phyloP scores from a whole-genome alignment of 64 coral and sea anemone genomes.

The Dendronephthya gigantea region DNA sequence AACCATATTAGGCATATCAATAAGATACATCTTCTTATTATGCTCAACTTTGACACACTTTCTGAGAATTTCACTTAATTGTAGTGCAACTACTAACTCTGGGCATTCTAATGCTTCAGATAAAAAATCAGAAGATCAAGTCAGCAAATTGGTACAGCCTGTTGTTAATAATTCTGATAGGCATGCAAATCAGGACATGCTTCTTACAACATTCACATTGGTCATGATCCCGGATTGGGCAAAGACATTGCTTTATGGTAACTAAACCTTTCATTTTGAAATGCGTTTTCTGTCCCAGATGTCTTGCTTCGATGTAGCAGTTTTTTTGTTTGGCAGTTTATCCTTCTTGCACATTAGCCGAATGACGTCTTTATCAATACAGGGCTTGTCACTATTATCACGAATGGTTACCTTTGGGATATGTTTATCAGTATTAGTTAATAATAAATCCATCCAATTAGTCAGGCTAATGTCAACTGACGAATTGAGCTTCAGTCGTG shows the following conservation, averaged over 20 bases:
- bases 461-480: too few species aligned
- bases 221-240: background rate
- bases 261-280: background rate
- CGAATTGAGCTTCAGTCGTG: too few species aligned
- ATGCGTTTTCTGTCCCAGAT: background rate
- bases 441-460: too few species aligned
- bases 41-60: background rate
- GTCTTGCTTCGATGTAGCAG: background rate
- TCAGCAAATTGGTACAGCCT: background rate
- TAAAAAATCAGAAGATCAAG: background rate
- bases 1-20: slow-evolving; percentile 2
- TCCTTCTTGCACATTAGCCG: too few species aligned
- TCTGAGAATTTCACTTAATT: background rate
- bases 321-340: too few species aligned
- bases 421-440: too few species aligned
- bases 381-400: too few species aligned
- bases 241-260: background rate
- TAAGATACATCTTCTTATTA: background rate
- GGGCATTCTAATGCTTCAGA: background rate
- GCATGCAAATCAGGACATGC: background rate
- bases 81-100: too few species aligned
- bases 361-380: too few species aligned
- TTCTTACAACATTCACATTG: background rate
- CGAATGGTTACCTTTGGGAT: too few species aligned
- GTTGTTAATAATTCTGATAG: background rate